Percentiles rank a stretch among this genome's conserved stretches.
Evolutionary conservation across 2,797 vertebrate genomes (phyloP).

Genomic region (Myripristis jacobus): DNA sequence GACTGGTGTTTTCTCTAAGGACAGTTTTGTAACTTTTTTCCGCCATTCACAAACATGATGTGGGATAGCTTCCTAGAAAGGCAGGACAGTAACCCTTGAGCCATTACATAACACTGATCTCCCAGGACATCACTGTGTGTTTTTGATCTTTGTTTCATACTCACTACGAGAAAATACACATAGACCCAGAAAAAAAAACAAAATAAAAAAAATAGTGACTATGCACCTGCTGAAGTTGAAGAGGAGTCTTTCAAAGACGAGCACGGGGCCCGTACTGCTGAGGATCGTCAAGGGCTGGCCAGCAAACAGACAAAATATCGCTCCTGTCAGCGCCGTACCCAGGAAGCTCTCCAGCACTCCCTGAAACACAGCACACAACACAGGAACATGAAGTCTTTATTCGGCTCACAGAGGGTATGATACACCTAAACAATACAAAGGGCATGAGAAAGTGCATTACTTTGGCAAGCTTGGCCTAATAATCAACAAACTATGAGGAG

Average conservation of each 20-base stretch:
- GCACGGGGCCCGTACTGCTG: conserved; percentile 97
- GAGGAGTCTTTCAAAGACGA: conserved; percentile 96
- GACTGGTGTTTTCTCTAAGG: too few relatives aligned
- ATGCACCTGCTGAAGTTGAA: conserved; percentile 98
- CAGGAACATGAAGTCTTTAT: neutral
- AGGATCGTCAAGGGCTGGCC: conserved; percentile 97
- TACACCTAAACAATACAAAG: neutral
- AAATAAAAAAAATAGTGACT: neutral
- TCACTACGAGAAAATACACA: neutral
- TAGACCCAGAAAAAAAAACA: neutral
- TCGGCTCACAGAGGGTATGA: neutral
- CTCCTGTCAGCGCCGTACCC: conserved; percentile 92
- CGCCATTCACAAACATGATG: too few relatives aligned
- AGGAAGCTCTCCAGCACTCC: conserved; percentile 90
- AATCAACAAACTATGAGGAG: neutral
- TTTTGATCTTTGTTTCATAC: too few relatives aligned
- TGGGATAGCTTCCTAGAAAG: too few relatives aligned
- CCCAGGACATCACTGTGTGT: too few relatives aligned
- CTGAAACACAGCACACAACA: conserved; percentile 47
- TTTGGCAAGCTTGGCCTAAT: neutral
- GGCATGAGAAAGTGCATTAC: neutral
- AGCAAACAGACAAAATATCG: conserved; percentile 92
- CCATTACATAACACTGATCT: too few relatives aligned
- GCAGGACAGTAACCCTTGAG: neutral
- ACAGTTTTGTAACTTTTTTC: too few relatives aligned